phyloP scores from a whole-genome alignment of 2,797 vertebrate genomes.

The Lophius americanus region DNA sequence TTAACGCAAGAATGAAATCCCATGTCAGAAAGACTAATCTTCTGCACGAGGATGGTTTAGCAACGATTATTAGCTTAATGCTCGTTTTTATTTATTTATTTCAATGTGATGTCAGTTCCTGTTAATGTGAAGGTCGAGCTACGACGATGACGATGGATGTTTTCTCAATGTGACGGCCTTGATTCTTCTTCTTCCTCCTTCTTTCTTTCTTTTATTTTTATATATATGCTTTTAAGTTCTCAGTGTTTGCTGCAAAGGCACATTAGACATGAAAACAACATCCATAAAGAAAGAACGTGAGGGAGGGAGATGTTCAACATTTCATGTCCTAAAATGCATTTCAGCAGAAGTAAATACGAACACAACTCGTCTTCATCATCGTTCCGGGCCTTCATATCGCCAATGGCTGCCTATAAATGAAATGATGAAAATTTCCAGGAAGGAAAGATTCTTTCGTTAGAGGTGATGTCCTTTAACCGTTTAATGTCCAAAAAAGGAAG shows the following conservation, averaged over 20 bases:
- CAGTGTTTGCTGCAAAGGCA: neutral
- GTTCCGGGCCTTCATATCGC: slow-evolving; percentile 9
- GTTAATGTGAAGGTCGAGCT: slow-evolving; percentile 21
- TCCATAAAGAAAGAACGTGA: neutral
- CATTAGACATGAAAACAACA: slow-evolving; percentile 4
- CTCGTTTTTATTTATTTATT: slow-evolving; percentile 5
- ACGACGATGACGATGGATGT: slow-evolving; percentile 7
- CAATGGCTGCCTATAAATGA: neutral
- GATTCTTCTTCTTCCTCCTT: too few species aligned
- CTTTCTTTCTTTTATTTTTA: slow-evolving; percentile 3
- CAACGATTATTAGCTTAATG: slow-evolving; percentile 14
- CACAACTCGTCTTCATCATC: slow-evolving; percentile 4
- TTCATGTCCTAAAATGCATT: slow-evolving; percentile 16
- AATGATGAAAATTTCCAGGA: too few species aligned
- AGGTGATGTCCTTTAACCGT: too few species aligned
- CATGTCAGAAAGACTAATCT: slow-evolving; percentile 36
- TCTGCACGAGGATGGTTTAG: slow-evolving; percentile 28
- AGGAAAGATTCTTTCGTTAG: too few species aligned
- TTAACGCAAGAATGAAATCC: slow-evolving; percentile 45
- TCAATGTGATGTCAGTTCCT: neutral
- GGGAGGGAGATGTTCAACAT: slow-evolving; percentile 4
- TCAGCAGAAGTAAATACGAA: slow-evolving; percentile 5
- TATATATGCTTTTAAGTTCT: neutral
- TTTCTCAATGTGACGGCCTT: neutral
- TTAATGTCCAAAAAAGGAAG: too few species aligned